Base-by-base conservation (phyloP, 2,797 vertebrate genomes). In the Astyanax mexicanus region DNA sequence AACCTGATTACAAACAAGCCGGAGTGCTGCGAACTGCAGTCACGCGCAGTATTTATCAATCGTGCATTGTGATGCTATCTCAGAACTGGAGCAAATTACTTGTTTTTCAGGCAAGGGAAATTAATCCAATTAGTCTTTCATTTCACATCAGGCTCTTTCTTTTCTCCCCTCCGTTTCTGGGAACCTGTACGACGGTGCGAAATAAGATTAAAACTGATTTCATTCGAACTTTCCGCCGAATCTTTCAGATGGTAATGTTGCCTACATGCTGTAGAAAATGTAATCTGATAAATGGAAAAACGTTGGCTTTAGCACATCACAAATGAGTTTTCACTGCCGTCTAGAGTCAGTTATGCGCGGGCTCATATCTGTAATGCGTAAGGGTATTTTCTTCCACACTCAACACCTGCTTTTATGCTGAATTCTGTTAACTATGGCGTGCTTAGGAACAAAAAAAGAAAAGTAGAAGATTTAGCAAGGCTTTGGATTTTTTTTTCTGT, bases 51-150 rank as follows among this genome's bases (percentile, higher is more conserved):
- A 88, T 85, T 77, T 80, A 86, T 91, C 89, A 89, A 74, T 72
- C 74, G 76, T 32, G 75, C 69, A 35, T 85, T 84, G 74, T 81
- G 89, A 93, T 92, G 81, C 64, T 87, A 92, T 93, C 91, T 87
- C 12, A 64, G 19, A 54, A 75, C 66, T 42, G 47, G 27, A 78
- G 84, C 70, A 82, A 84, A 86, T 83, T 85, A 79, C 81, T 80
- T 65, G 74, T 70, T 80, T 87, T 79, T 71, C 38, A 79, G 87
- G 78, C 72, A 69, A 66, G 57, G 80, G 69, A 84, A 84, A 89
- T 91, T 91, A 91, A 91, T 92, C 87, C 86, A 91, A 92, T 93
- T 92, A 90, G 45, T 70, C 42, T 47, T 79, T 85, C 78, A 87
- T 78, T 86, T 80, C 70, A 72, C 69, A 57, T 72, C 65, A 71